These are phyloP conservation scores for Empidonax traillii DNA, from an alignment of 2,113 vertebrate species.

Conservation along the genomic window DNA sequence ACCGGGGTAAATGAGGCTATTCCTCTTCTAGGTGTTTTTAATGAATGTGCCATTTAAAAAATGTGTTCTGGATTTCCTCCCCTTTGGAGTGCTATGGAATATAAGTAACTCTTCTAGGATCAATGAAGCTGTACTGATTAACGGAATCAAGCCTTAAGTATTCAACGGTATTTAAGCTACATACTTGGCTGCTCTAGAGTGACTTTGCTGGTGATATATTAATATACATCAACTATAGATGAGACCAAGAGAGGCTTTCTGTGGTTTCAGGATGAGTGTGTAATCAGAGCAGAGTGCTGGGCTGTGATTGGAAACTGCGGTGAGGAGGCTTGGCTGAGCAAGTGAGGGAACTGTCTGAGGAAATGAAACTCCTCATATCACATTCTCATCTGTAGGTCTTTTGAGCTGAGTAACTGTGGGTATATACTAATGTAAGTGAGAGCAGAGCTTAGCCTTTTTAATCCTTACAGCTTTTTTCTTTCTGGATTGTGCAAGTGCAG, in stretches of 20 bases:
- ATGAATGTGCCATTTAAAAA: background rate
- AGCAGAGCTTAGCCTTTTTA: constrained; percentile 21
- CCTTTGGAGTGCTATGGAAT: background rate
- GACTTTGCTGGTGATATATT: background rate
- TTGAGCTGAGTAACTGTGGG: constrained; percentile 1
- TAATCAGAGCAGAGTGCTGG: constrained; percentile 17
- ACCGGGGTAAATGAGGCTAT: background rate
- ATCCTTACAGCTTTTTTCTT: background rate
- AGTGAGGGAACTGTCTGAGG: constrained; percentile 28
- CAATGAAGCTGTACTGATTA: background rate
- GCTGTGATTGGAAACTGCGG: constrained; percentile 43
- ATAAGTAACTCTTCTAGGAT: background rate
- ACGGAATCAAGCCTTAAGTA: background rate
- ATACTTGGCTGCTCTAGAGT: background rate
- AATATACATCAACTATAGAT: background rate
- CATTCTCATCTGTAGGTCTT: constrained; percentile 43
- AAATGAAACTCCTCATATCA: constrained; percentile 47
- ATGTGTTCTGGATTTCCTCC: background rate
- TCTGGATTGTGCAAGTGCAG: constrained; percentile 26
- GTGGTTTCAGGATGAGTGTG: constrained; percentile 11
- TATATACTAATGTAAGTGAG: constrained; percentile 17
- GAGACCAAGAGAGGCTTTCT: background rate
- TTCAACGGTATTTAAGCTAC: background rate
- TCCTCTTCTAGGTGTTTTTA: background rate
- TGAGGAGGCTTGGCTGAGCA: background rate